Conservation (phyloP, 2,113 vertebrate genomes). For the Alethe castanea region DNA sequence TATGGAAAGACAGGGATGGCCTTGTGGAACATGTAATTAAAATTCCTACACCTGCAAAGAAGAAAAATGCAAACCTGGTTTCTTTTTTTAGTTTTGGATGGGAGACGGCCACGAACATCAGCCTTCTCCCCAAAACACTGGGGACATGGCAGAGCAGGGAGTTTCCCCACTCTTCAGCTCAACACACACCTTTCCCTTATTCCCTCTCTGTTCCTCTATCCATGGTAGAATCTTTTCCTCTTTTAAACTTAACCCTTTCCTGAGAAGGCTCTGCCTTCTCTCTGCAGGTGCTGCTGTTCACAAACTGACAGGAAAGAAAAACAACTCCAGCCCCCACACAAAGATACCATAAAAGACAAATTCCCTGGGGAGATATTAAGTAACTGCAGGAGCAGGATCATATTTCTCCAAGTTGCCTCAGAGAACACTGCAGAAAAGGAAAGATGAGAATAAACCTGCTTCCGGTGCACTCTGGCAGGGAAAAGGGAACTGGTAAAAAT, state of each 20-base stretch:
- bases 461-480: conserved; percentile 23
- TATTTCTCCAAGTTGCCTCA: not conserved
- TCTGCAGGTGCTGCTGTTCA: not conserved
- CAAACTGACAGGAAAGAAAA: not conserved
- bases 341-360: not conserved
- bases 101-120: not conserved
- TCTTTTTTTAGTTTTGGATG: not conserved
- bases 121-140: not conserved
- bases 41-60: not conserved
- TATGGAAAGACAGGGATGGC: not conserved
- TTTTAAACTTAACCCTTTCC: not conserved
- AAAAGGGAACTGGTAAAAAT: conserved; percentile 59
- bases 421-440: not conserved
- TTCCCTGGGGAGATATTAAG: not conserved
- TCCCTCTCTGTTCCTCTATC: not conserved
- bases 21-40: not conserved
- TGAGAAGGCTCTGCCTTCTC: not conserved
- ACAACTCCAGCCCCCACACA: not conserved
- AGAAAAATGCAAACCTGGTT: not conserved
- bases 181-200: not conserved
- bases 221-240: not conserved
- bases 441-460: conserved; percentile 51
- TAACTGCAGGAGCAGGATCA: not conserved
- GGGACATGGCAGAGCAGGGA: not conserved
- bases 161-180: not conserved